Conservation (phyloP, 2,888 invertebrate species). For the Amiota communis region DNA sequence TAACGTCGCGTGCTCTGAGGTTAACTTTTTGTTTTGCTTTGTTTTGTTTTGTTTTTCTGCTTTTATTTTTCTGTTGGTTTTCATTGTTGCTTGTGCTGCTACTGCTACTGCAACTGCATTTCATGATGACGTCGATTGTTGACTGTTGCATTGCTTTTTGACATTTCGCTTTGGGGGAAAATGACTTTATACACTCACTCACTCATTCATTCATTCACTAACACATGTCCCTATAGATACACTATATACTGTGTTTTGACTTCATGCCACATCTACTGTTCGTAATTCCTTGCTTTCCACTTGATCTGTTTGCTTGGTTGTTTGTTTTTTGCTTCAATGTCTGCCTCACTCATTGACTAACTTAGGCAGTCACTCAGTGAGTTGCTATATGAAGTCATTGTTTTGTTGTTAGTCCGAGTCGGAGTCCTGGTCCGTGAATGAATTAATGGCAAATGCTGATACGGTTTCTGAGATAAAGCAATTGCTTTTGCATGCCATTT, state of each 20-base stretch:
- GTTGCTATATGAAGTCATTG: slow-evolving; percentile 16
- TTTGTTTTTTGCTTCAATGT: not conserved
- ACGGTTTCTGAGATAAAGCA: slow-evolving; percentile 25
- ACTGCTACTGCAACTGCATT: slow-evolving; percentile 38
- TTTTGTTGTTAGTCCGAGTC: not conserved
- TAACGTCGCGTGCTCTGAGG: not conserved
- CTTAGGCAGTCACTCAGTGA: not conserved
- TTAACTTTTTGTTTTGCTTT: slow-evolving; percentile 23
- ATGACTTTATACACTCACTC: not conserved
- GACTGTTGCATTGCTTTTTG: slow-evolving; percentile 40
- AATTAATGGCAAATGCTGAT: slow-evolving; percentile 25
- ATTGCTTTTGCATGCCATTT: slow-evolving; percentile 12
- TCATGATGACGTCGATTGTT: slow-evolving; percentile 55
- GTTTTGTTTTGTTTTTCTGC: slow-evolving; percentile 33
- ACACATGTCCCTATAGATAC: not conserved
- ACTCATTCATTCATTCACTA: not conserved
- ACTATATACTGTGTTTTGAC: slow-evolving; percentile 8
- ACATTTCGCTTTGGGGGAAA: slow-evolving; percentile 1
- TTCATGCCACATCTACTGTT: not conserved
- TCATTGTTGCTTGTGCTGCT: slow-evolving; percentile 23
- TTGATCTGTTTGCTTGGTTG: not conserved
- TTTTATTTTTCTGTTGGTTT: slow-evolving; percentile 25
- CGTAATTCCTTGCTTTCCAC: not conserved
- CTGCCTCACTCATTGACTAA: not conserved
- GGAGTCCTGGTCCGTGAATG: slow-evolving; percentile 21